Conservation (phyloP, 2,797 vertebrate species). For the Enteromius afrohamiltoni region DNA sequence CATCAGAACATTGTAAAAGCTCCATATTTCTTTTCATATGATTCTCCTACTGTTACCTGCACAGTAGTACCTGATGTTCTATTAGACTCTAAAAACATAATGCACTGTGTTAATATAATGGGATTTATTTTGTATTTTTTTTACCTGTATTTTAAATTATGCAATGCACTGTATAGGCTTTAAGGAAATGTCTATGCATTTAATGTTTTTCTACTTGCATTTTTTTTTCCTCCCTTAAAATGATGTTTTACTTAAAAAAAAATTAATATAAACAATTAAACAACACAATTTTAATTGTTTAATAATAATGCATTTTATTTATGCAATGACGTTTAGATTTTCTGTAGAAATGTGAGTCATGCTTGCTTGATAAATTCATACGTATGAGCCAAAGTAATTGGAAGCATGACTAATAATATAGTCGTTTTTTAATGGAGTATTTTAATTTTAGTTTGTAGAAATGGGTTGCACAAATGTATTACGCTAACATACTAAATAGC, state of each 20-base stretch:
- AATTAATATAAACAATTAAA: not conserved
- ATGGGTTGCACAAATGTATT: not conserved
- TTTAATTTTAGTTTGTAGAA: not conserved
- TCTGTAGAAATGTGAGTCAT: not conserved
- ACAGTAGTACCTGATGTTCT: not conserved
- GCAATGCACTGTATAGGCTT: not conserved
- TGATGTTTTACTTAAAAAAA: not conserved
- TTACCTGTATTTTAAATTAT: not conserved
- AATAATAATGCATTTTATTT: not conserved
- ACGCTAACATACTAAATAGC: not conserved
- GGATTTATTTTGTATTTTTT: not conserved
- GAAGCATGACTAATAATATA: not conserved
- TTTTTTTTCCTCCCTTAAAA: not conserved
- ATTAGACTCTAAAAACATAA: conserved; percentile 11
- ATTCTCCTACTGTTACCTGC: conserved; percentile 10
- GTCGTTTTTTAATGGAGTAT: not conserved
- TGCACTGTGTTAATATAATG: not conserved
- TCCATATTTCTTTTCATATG: conserved; percentile 19
- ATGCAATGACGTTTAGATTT: not conserved
- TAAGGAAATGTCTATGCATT: not conserved
- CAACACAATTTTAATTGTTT: not conserved
- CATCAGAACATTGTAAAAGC: conserved; percentile 32
- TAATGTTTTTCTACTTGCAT: not conserved
- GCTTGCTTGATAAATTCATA: not conserved
- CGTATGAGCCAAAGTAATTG: not conserved